These are phyloP conservation scores for Delichon dasypus DNA, from an alignment of 2,797 vertebrate species.

Conservation along the genomic window DNA sequence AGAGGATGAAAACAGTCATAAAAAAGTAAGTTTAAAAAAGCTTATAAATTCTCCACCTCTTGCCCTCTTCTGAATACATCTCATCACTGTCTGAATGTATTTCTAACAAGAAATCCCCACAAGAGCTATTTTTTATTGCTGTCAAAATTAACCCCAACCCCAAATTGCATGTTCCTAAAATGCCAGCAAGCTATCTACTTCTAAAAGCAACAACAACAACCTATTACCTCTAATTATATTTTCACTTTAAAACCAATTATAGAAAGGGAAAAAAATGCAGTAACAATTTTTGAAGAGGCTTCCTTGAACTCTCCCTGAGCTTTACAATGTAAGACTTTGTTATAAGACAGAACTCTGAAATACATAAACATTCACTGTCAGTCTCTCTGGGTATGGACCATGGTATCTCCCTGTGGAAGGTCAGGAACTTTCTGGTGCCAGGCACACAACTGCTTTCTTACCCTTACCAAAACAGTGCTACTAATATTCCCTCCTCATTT, in stretches of 20 bases:
- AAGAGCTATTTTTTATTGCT: background rate
- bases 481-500: background rate
- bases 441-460: background rate
- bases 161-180: background rate
- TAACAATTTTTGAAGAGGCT: background rate
- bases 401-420: background rate
- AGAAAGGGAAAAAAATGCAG: background rate
- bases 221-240: background rate
- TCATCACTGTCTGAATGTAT: background rate
- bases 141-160: background rate
- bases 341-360: background rate
- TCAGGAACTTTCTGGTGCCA: background rate
- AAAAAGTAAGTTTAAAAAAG: constrained; percentile 61
- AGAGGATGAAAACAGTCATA: constrained; percentile 85
- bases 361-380: background rate
- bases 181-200: background rate
- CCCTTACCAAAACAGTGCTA: background rate
- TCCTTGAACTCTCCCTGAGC: background rate
- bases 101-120: background rate
- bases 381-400: background rate
- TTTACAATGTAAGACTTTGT: background rate
- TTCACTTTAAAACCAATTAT: background rate
- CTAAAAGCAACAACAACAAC: background rate
- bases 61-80: constrained; percentile 69
- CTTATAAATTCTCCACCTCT: constrained; percentile 60